Evolutionary conservation across 2,113 vertebrate species (phyloP), one percentile per base, ranked within the genome.

Genomic region (Polypterus bichir): DNA sequence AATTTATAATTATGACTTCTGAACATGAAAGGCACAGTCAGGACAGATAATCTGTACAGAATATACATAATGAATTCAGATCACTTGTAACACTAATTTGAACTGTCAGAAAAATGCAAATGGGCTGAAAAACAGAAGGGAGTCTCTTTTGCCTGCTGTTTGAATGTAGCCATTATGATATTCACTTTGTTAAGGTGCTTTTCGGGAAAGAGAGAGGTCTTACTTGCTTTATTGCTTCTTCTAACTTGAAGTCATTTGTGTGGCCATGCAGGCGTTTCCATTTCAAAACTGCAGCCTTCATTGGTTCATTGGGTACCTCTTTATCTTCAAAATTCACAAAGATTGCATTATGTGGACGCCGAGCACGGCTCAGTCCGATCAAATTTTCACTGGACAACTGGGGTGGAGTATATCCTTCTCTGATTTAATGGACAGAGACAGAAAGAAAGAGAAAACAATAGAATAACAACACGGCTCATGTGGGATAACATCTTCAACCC

Each of bases 261-360:
- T 92, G 93, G 51, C 81, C 68, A 60, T 89, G 88, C 7, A 87
- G 58, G 63, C 79, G 84, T 46, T 62, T 70, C 95, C 95, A 98
- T 9, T 88, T 93, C 61, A 74, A 68, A 3, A 70, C 81, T 0
- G 96, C 96, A 0, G 89, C 89, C 71, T 92, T 90, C 45, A 94
- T 68, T 0, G 90, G 85, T 66, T 87, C 82, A 0, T 48, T 5
- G 0, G 96, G 96, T 4, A 90, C 73, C 7, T 73, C 76, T 0
- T 81, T 66, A 0, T 94, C 96, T 3, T 77, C 76, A 11, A 92
- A 98, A 74, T 78, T 92, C 63, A 97, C 81, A 64, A 98, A 99
- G 65, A 97, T 88, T 48, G 94, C 92, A 0, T 97, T 99, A 82
- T 99, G 90, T 1, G 91, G 90, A 45, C 94, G 87, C 0, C 93